Evolutionary conservation across 2,797 vertebrate species (phyloP).

Genomic region (Melanotaenia parkinsoni): DNA sequence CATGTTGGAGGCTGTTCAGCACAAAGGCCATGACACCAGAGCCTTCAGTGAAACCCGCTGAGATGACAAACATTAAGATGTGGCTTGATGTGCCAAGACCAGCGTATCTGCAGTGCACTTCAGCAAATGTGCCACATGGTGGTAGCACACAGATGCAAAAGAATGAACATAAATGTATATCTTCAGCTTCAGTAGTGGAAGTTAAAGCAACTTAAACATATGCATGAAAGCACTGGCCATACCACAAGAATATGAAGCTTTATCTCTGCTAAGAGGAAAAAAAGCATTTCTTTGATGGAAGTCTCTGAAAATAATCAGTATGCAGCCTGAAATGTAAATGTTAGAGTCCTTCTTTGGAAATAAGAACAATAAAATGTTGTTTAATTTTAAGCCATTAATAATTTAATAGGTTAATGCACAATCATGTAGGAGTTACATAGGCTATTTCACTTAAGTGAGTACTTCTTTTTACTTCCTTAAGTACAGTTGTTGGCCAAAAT

Average conservation of each 20-base stretch:
- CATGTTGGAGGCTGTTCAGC: conserved; percentile 5
- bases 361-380: neutral
- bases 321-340: neutral
- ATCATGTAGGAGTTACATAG: neutral
- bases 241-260: neutral
- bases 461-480: neutral
- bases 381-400: neutral
- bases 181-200: neutral
- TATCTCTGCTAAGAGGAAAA: neutral
- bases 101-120: conserved; percentile 12
- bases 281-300: neutral
- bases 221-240: neutral
- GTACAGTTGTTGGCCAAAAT: neutral
- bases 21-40: conserved; percentile 19
- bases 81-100: conserved; percentile 7
- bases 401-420: neutral
- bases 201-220: neutral
- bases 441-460: neutral
- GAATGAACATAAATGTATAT: neutral
- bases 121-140: conserved; percentile 49
- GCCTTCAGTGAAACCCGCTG: neutral
- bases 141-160: conserved; percentile 52
- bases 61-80: conserved; percentile 14
- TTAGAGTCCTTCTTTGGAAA: neutral
- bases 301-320: neutral